phyloP scores from a whole-genome alignment of 2,797 vertebrate genomes.

The Cossypha dichroa region DNA sequence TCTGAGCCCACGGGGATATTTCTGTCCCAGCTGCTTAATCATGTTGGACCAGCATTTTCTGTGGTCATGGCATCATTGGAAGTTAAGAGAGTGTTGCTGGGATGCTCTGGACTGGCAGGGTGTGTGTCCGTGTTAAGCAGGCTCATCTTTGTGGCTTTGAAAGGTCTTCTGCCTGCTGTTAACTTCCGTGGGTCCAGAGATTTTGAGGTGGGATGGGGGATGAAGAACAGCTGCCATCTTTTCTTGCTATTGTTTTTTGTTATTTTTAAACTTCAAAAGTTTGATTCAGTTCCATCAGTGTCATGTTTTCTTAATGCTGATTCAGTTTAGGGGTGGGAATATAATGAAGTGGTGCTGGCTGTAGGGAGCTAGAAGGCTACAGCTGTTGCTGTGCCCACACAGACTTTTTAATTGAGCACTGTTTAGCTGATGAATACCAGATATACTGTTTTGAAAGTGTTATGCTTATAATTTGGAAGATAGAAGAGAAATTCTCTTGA shows the following conservation, averaged over 20 bases:
- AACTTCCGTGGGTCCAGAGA: neutral
- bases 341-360: neutral
- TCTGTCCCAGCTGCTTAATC: conserved; percentile 56
- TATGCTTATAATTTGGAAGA: neutral
- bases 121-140: neutral
- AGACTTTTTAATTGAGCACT: neutral
- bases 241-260: neutral
- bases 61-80: neutral
- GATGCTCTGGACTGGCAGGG: neutral
- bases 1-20: neutral
- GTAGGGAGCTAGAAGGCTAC: neutral
- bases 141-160: neutral
- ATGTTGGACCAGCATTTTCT: conserved; percentile 26
- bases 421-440: neutral
- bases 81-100: conserved; percentile 9
- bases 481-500: neutral
- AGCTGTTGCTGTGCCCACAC: neutral
- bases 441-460: neutral
- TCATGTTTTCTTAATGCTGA: neutral
- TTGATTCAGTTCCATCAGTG: neutral
- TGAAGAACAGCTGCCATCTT: neutral
- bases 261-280: neutral
- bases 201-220: neutral
- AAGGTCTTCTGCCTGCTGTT: neutral
- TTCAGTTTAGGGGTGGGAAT: neutral